Percentiles rank a stretch among this genome's conserved stretches.
Conservation (phyloP, 2,113 vertebrate species). For the Crotalus viridis region DNA sequence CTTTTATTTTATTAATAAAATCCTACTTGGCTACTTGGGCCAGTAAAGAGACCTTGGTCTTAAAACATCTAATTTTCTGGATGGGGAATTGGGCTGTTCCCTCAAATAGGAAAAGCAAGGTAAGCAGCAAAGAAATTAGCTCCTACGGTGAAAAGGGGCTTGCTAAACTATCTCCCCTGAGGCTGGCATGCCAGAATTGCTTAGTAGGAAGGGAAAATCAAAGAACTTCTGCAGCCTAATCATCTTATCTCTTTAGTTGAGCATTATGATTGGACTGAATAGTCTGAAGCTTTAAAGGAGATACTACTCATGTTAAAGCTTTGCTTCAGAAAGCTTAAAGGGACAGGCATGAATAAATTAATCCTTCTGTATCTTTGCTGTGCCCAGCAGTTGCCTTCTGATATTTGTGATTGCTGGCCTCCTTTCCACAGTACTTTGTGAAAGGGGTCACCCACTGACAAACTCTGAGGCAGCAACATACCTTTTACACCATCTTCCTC, state of each 20-base stretch:
- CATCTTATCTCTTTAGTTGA: not conserved
- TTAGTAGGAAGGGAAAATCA: not conserved
- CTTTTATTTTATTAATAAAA: not conserved
- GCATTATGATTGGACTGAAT: not conserved
- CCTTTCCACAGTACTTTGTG: not conserved
- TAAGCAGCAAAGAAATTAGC: not conserved
- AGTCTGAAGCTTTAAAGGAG: not conserved
- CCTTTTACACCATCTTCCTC: not conserved
- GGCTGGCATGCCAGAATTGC: not conserved
- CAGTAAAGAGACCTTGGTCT: not conserved
- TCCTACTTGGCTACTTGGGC: not conserved
- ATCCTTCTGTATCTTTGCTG: not conserved
- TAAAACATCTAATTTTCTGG: not conserved
- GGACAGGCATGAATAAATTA: not conserved
- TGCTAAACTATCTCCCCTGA: not conserved
- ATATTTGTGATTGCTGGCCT: not conserved
- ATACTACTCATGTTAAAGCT: not conserved
- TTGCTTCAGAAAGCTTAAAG: not conserved
- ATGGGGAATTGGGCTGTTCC: not conserved
- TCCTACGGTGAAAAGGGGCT: not conserved
- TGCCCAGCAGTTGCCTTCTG: not conserved
- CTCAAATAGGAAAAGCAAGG: not conserved
- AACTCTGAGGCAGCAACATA: not conserved
- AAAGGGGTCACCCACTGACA: not conserved
- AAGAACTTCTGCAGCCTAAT: not conserved